A percentile compares a stretch with the other conserved stretches of the same genome.
Conservation (phyloP, 2,113 vertebrate genomes). For the Pollimyrus isidori region DNA sequence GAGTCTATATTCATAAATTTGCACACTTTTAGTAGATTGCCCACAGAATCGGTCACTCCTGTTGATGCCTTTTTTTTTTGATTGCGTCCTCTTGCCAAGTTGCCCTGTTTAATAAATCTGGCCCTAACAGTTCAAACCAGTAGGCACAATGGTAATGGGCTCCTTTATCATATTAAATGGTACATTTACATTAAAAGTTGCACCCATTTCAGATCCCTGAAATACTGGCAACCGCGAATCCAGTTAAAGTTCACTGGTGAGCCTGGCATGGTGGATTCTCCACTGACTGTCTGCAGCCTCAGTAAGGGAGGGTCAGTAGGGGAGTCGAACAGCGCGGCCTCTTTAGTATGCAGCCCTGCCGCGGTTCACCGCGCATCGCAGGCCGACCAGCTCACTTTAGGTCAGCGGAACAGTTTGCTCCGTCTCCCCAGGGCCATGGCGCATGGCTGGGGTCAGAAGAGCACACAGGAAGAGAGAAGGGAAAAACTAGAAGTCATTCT, state of each 20-base stretch:
- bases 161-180: not conserved
- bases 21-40: not conserved
- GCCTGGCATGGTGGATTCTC: not conserved
- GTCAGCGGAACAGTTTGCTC: slow-evolving; percentile 7
- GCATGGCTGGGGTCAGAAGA: not conserved
- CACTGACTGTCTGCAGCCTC: not conserved
- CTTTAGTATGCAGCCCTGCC: not conserved
- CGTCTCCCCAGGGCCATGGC: not conserved
- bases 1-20: not conserved
- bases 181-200: not conserved
- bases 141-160: not conserved
- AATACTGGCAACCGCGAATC: too few species aligned
- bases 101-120: not conserved
- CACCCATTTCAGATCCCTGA: not conserved
- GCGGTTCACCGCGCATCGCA: not conserved
- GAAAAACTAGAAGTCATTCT: not conserved
- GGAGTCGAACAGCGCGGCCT: not conserved
- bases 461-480: not conserved
- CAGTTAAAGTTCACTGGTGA: not conserved
- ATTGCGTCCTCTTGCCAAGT: not conserved
- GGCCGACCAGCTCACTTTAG: not conserved
- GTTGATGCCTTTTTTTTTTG: not conserved
- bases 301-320: not conserved
- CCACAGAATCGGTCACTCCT: not conserved
- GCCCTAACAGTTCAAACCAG: not conserved